Base-by-base conservation (phyloP, 2,113 vertebrate species). In the Saguinus imperator region DNA sequence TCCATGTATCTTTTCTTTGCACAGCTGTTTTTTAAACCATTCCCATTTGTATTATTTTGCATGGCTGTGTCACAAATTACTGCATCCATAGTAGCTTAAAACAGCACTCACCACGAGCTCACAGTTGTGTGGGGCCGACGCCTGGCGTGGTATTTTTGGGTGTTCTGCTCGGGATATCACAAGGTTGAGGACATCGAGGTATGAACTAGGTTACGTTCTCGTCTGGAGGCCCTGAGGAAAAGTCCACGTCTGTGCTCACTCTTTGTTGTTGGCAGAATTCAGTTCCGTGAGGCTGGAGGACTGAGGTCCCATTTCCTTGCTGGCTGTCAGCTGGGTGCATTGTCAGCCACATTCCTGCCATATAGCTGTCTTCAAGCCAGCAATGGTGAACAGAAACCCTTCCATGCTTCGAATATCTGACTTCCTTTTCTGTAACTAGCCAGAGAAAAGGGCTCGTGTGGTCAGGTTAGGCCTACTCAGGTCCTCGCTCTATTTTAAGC, bases 61-160 rank as follows among this genome's bases (percentile, higher is more conserved):
- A 0, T 27, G 70, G 25, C 43, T 35, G 43, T 0, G 0, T 43
- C 58, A 50, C 21, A 37, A 14, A 45, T 3, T 6, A 8, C 80
- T 58, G 25, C 8, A 18, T 1, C 14, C 10, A 3, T 18, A 10
- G 58, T 27, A 8, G n/a, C 13, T 23, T 48, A 29, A 58, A 70
- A 10, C 61, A 35, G 13, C 35, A 40, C 25, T 52, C 25, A n/a
- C 17, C 35, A 16, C 9, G 12, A 85, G 58, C 58, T 48, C 61
- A 0, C 13, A 4, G 37, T 70, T 68, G 6, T 25, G 25, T 29
- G n/a, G 77, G 52, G 52, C 16, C 1, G 27, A 79, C 25, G 29
- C 17, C n/a, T 10, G 5, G 27, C 0, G 0, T 3, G 3, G 75
- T 32, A 8, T 37, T 45, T 13, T 10, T 4, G 48, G 32, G 14